phyloP scores from a whole-genome alignment of 2,797 vertebrate genomes.

The Anguilla megastoma region DNA sequence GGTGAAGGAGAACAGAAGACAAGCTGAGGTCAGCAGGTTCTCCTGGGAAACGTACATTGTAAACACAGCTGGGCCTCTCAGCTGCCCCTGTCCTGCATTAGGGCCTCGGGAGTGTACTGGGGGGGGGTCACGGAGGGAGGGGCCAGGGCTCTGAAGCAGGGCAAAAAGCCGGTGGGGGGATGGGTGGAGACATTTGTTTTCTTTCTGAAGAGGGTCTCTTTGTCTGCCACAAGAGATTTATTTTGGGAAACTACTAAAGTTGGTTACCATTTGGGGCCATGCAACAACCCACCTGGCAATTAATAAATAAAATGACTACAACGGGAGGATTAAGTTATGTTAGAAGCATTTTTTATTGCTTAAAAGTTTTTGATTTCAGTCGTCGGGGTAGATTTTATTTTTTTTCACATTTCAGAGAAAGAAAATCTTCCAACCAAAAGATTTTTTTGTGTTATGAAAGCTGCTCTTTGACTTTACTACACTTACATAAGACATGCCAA shows the following conservation, averaged over 20 bases:
- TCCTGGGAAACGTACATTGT: conserved; percentile 55
- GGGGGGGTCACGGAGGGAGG: conserved; percentile 51
- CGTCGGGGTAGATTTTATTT: too few species aligned
- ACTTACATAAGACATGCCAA: conserved; percentile 51
- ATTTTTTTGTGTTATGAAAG: neutral
- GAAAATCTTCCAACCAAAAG: neutral
- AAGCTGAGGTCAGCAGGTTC: conserved; percentile 67
- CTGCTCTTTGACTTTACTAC: conserved; percentile 18
- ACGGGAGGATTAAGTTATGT: neutral
- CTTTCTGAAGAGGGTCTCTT: conserved; percentile 16
- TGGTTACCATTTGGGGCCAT: neutral
- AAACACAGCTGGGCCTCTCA: conserved; percentile 68
- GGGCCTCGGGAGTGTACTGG: conserved; percentile 41
- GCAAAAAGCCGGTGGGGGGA: neutral
- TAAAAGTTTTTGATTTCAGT: neutral
- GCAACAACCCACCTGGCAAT: neutral
- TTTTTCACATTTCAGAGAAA: neutral
- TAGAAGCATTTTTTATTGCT: neutral
- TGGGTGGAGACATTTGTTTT: conserved; percentile 1
- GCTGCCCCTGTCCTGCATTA: neutral
- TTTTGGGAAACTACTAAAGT: conserved; percentile 26
- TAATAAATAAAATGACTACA: neutral
- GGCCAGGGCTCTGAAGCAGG: conserved; percentile 49
- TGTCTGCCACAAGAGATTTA: conserved; percentile 28
- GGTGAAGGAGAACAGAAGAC: conserved; percentile 33